phyloP scores from a whole-genome alignment of 2,797 vertebrate species.

The Lepus oiostolus region DNA sequence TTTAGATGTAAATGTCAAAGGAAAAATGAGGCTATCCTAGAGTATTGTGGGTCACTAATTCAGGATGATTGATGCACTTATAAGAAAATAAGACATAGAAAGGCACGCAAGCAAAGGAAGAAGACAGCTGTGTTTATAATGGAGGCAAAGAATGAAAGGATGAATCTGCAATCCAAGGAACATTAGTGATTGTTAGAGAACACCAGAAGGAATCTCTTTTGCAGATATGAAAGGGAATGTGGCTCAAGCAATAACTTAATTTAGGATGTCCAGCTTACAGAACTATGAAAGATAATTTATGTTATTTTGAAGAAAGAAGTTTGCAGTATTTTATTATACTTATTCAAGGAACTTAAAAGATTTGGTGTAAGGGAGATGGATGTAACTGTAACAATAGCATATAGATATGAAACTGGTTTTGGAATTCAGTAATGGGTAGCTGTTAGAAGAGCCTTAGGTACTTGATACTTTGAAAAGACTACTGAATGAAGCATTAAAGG shows the following conservation, averaged over 20 bases:
- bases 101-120: neutral
- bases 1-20: neutral
- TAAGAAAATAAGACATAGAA: neutral
- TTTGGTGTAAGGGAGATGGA: neutral
- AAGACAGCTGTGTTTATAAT: neutral
- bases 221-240: neutral
- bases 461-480: neutral
- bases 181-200: neutral
- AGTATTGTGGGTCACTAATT: neutral
- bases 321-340: neutral
- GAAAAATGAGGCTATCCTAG: neutral
- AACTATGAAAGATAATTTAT: neutral
- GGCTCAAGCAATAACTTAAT: neutral
- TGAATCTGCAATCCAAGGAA: neutral
- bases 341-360: neutral
- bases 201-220: neutral
- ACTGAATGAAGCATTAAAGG: neutral
- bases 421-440: neutral
- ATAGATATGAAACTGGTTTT: neutral
- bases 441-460: neutral
- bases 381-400: neutral
- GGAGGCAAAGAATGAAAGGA: neutral
- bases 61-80: neutral
- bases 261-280: neutral
- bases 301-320: neutral